A percentile compares a stretch with the other conserved stretches of the same genome.
Evolutionary conservation across 2,797 vertebrate species (phyloP).

Genomic region (Coregonus sp.): DNA sequence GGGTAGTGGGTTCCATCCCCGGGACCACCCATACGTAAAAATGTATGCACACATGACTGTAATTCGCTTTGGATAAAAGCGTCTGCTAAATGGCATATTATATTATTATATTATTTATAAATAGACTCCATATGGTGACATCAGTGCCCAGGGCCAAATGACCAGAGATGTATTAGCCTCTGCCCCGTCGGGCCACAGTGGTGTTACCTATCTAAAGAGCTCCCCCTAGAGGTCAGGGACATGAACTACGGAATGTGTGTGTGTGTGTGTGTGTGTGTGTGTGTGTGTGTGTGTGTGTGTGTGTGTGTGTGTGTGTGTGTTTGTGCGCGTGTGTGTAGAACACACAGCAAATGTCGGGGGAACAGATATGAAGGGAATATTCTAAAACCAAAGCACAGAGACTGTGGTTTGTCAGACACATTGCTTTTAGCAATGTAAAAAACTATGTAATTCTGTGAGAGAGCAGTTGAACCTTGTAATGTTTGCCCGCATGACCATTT

Average conservation of each 20-base stretch:
- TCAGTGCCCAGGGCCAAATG: slow-evolving; percentile 40
- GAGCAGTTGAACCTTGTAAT: slow-evolving; percentile 15
- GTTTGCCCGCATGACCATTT: slow-evolving; percentile 1
- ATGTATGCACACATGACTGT: too few relatives aligned
- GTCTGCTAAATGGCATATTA: too few relatives aligned
- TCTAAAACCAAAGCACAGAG: neutral
- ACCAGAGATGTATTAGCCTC: slow-evolving; percentile 17
- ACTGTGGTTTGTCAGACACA: neutral
- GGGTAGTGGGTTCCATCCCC: too few relatives aligned
- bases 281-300: neutral
- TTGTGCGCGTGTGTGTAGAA: neutral
- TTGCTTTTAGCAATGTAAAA: slow-evolving; percentile 16
- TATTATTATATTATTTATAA: too few relatives aligned
- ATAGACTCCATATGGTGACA: slow-evolving; percentile 36
- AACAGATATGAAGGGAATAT: neutral
- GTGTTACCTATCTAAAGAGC: slow-evolving; percentile 63
- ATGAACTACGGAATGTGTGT: slow-evolving; percentile 39
- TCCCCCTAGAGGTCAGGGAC: slow-evolving; percentile 43
- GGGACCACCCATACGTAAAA: too few relatives aligned
- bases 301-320: slow-evolving; percentile 26
- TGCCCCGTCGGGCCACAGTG: slow-evolving; percentile 47
- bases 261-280: neutral
- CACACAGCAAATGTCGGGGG: too few relatives aligned
- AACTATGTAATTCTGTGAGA: neutral
- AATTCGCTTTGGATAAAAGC: too few relatives aligned